A percentile compares a stretch with the other conserved stretches of the same genome.
Conservation (phyloP, 2,113 vertebrate genomes). For the Urocynchramus pylzowi region DNA sequence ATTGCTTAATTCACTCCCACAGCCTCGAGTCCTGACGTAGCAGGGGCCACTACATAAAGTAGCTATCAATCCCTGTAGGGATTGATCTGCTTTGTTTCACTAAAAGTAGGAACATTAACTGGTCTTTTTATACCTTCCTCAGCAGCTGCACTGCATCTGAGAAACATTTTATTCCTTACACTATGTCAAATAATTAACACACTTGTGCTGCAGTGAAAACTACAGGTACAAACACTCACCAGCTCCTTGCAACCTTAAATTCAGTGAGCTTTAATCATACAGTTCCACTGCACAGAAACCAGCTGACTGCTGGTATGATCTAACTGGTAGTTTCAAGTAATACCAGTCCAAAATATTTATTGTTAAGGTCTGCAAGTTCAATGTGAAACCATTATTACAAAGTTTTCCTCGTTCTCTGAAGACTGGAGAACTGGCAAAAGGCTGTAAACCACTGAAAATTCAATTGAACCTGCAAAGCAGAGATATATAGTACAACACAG, state of each 20-base stretch:
- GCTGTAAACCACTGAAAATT: background rate
- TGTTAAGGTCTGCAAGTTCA: background rate
- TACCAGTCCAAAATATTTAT: background rate
- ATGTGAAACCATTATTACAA: background rate
- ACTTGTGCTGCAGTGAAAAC: background rate
- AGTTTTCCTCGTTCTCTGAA: background rate
- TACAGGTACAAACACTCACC: background rate
- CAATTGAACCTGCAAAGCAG: background rate
- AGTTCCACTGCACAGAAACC: background rate
- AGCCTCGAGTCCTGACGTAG: background rate
- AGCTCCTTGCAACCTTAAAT: background rate
- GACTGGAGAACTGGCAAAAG: background rate
- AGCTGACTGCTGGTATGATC: background rate
- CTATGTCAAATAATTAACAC: background rate
- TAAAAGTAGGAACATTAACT: background rate
- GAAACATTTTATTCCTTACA: background rate
- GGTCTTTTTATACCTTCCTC: background rate
- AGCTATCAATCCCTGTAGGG: background rate
- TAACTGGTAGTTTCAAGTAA: background rate
- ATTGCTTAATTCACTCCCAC: background rate
- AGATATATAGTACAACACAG: background rate
- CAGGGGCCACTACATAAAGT: background rate
- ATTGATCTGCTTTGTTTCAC: background rate
- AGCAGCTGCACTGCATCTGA: background rate
- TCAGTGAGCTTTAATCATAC: background rate